phyloP scores from a whole-genome alignment of 2,797 vertebrate species.

The Rhinella marina region DNA sequence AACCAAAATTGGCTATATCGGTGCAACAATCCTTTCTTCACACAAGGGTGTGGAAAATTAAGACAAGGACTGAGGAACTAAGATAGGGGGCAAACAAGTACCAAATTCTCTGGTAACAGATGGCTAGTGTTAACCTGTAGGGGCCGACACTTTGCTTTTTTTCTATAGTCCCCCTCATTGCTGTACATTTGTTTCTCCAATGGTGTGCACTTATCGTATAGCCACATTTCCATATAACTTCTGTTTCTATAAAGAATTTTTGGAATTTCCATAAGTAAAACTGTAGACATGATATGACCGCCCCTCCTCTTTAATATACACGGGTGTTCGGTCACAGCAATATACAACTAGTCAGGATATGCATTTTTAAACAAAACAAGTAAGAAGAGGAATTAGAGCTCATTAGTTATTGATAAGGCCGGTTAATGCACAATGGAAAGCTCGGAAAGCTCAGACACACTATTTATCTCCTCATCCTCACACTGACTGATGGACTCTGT shows the following conservation, averaged over 20 bases:
- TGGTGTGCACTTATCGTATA: not conserved
- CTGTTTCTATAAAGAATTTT: not conserved
- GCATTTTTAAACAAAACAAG: slow-evolving; percentile 79
- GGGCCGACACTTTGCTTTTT: not conserved
- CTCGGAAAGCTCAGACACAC: not conserved
- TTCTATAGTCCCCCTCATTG: not conserved
- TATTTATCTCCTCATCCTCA: slow-evolving; percentile 17
- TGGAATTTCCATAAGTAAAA: not conserved
- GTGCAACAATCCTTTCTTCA: too few relatives aligned
- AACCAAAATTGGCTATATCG: too few relatives aligned
- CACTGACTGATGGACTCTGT: not conserved
- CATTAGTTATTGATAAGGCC: slow-evolving; percentile 78
- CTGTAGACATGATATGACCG: not conserved
- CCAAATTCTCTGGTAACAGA: too few relatives aligned
- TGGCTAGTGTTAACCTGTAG: not conserved
- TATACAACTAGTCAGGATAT: slow-evolving; percentile 72
- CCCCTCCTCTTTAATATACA: slow-evolving; percentile 33
- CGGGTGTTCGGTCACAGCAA: slow-evolving; percentile 75
- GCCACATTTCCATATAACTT: not conserved
- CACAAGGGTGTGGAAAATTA: too few relatives aligned
- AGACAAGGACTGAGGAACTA: too few relatives aligned
- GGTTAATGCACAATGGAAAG: slow-evolving; percentile 68
- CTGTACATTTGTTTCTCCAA: not conserved
- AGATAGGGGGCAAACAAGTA: too few relatives aligned
- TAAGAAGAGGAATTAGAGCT: slow-evolving; percentile 78